Evolutionary conservation across 1,140 invertebrate species (phyloP).

Genomic region (Apis cerana): DNA sequence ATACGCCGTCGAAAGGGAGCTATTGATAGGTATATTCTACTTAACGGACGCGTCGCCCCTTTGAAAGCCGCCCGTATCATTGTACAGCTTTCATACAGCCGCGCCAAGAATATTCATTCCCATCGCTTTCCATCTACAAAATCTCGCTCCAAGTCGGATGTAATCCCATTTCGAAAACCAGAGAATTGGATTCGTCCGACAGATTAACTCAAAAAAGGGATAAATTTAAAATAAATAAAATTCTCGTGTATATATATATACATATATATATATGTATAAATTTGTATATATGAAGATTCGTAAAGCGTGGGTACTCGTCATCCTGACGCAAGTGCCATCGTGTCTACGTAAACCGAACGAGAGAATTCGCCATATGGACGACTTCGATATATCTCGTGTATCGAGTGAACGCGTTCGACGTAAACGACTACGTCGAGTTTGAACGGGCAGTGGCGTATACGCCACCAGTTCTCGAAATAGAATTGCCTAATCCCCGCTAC

Average conservation of each 20-base stretch:
- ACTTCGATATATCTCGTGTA: slow-evolving; percentile 39
- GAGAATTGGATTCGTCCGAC: not conserved
- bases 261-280: no score
- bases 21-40: slow-evolving; percentile 31
- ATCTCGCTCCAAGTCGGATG: slow-evolving; percentile 1
- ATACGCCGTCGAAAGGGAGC: slow-evolving; percentile 39
- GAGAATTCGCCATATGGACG: not conserved
- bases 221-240: not conserved
- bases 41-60: slow-evolving; percentile 11
- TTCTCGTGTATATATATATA: not conserved
- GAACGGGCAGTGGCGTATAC: slow-evolving; percentile 32
- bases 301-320: no score
- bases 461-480: slow-evolving; percentile 67
- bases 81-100: slow-evolving; percentile 13
- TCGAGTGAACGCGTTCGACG: slow-evolving; percentile 15
- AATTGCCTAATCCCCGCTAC: slow-evolving; percentile 55
- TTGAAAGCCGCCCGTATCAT: slow-evolving; percentile 20
- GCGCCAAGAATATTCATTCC: slow-evolving; percentile 24
- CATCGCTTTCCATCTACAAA: slow-evolving; percentile 14
- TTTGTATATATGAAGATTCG: no score
- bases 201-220: no score
- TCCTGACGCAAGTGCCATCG: not conserved
- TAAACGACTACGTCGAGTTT: slow-evolving; percentile 41
- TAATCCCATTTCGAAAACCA: not conserved
- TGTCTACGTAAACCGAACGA: not conserved